Evolutionary conservation across 2,888 invertebrate genomes (phyloP).

Genomic region (Pterostichus madidus): DNA sequence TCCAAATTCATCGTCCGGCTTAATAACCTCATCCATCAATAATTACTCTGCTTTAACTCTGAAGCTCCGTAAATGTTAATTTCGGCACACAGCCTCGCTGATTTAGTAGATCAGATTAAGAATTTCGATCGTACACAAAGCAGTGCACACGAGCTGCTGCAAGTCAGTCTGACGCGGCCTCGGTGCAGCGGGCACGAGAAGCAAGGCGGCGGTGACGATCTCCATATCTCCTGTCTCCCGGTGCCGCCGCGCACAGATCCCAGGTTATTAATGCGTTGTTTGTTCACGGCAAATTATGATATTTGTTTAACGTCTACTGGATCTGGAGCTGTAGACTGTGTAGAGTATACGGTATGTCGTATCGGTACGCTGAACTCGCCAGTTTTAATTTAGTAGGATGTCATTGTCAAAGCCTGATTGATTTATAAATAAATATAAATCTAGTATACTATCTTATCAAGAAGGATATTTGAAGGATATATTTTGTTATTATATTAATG

Average conservation of each 20-base stretch:
- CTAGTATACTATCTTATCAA: no score
- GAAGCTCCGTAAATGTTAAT: no score
- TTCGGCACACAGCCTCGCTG: no score
- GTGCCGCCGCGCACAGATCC: conserved; percentile 10
- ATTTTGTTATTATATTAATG: no score
- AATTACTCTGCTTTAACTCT: no score
- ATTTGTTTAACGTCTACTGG: conserved; percentile 56
- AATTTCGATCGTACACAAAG: no score
- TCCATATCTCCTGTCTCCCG: conserved; percentile 52
- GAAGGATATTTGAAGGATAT: no score
- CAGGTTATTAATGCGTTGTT: conserved; percentile 54
- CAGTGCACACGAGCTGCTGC: no score
- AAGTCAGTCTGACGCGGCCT: not conserved
- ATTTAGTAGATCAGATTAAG: no score
- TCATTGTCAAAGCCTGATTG: not conserved
- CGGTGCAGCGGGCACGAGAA: conserved; percentile 12
- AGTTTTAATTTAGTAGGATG: no score
- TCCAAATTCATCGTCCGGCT: no score
- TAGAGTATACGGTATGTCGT: not conserved
- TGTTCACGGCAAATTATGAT: conserved; percentile 57
- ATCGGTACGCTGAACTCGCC: conserved; percentile 36
- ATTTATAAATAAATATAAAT: not conserved
- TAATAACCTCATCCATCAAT: no score
- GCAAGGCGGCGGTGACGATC: conserved; percentile 33
- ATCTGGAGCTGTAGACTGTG: conserved; percentile 16